phyloP scores from a whole-genome alignment of 1,140 invertebrate species.

The Gryllus bimaculatus region DNA sequence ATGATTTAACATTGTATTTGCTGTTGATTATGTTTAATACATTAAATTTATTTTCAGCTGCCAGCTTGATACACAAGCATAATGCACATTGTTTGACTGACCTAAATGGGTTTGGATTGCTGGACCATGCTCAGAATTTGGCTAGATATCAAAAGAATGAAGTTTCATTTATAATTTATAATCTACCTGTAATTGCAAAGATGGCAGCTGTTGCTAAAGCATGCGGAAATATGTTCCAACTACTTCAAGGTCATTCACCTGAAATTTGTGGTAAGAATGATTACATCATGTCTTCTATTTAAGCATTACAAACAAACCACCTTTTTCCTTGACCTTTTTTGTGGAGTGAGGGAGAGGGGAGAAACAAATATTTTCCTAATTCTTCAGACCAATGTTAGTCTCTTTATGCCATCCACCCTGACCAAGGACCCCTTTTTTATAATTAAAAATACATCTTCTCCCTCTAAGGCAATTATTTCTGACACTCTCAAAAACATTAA shows the following conservation, averaged over 20 bases:
- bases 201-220: constrained; percentile 96
- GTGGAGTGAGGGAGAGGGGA: no score
- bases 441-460: no score
- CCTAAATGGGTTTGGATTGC: constrained; percentile 90
- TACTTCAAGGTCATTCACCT: constrained; percentile 85
- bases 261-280: constrained; percentile 54
- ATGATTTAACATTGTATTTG: no score
- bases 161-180: constrained; percentile 96
- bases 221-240: constrained; percentile 87
- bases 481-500: no score
- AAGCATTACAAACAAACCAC: no score
- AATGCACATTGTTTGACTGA: constrained; percentile 96
- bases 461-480: no score
- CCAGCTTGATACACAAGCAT: constrained; percentile 93
- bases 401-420: no score
- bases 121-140: constrained; percentile 93
- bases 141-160: constrained; percentile 94
- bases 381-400: no score
- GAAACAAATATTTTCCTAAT: no score
- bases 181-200: constrained; percentile 92
- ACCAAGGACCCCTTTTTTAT: no score
- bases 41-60: constrained; percentile 42
- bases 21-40: neutral
- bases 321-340: no score
- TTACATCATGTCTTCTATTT: no score